Evolutionary conservation across 2,888 invertebrate genomes (phyloP), one percentile per base, ranked within the genome.

Genomic region (Eubasilissa splendida): DNA sequence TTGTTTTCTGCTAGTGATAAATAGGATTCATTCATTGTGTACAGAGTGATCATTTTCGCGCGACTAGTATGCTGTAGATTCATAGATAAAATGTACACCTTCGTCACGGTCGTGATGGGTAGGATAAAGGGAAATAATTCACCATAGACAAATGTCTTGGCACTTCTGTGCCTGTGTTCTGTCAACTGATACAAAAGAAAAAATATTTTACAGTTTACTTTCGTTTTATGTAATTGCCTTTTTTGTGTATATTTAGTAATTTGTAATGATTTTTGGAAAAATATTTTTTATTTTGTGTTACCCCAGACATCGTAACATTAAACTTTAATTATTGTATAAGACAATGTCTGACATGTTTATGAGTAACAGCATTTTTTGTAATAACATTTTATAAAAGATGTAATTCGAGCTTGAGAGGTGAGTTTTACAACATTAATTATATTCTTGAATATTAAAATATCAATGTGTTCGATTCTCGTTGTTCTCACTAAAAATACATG

Each of bases 371-470:
- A 63, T 76, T 76, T 22, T 22, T 22, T 53, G 54, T 53, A 63
- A 76, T 60, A 76, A 76, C 60, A 60, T 76, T 76, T 76, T 63
- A 50, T 63, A 63, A 60, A 76, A 76, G 50, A 76, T 76, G 76
- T 75, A 75, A 75, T 76, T 76, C 76, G 76, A 60, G 76, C 76
- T 76, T 76, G 63, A 53, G 63, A 76, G 76, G 76, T 76, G 60
- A n/a, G 53, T 59, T 12, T 22, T 60, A 4, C 50, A 12, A 42
- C 33, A n/a, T 66, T 50, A 42, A 42, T n/a, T 66, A 12, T 65
- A 42, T 66, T 8, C 12, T 66, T 12, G 42, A 66, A n/a, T 50
- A n/a, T 7, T 66, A 31, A 12, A 42, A n/a, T 66, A 66, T 5
- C 33, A n/a, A 50, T 66, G n/a, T 66, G n/a, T 42, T 7, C 50